phyloP scores from a whole-genome alignment of 2,888 invertebrate species.

The Sicus ferrugineus region DNA sequence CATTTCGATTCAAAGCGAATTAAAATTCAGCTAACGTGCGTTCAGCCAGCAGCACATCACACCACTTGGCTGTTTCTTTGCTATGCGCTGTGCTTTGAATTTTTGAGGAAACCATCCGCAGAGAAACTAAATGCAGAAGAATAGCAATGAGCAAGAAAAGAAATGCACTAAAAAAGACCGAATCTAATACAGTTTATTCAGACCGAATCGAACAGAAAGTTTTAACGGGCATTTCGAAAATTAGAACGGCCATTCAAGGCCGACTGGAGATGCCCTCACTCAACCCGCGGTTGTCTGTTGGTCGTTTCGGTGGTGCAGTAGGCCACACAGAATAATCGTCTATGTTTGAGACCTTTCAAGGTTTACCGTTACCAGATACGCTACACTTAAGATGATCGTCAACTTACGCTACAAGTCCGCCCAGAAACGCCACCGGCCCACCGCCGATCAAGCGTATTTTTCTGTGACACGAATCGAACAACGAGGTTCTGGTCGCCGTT shows the following conservation, averaged over 20 bases:
- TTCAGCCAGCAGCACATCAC: neutral
- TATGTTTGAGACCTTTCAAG: neutral
- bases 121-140: neutral
- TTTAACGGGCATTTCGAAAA: neutral
- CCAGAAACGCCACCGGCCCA: constrained; percentile 72
- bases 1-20: constrained; percentile 6
- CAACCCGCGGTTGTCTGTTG: too few relatives aligned
- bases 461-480: constrained; percentile 77
- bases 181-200: neutral
- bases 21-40: constrained; percentile 14
- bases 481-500: constrained; percentile 69
- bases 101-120: neutral
- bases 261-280: neutral
- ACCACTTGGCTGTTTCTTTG: neutral
- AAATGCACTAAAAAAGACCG: neutral
- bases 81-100: neutral
- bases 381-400: constrained; percentile 16
- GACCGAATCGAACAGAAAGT: neutral
- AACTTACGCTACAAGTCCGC: constrained; percentile 78
- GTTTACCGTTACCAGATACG: neutral
- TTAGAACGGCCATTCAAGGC: neutral
- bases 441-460: constrained; percentile 76
- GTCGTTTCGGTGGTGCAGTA: too few relatives aligned
- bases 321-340: neutral
- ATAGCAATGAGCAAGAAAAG: neutral